Evolutionary conservation across 2,888 invertebrate species (phyloP).

Genomic region (Pseudoips prasinana): DNA sequence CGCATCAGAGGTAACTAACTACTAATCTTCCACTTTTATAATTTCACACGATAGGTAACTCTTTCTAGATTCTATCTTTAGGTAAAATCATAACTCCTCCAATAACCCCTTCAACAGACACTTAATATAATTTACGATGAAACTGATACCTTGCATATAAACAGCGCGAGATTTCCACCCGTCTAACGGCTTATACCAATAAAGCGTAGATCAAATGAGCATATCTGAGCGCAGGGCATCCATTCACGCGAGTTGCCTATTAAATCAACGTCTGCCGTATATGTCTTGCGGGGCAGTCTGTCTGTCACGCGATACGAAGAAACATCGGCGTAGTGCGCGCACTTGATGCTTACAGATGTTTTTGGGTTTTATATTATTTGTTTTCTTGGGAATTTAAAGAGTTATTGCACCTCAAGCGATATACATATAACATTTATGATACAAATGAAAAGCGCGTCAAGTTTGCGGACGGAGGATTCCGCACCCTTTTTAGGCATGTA

Average conservation of each 20-base stretch:
- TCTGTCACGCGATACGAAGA: conserved; percentile 53
- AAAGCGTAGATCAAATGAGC: conserved; percentile 49
- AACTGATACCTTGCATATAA: conserved; percentile 20
- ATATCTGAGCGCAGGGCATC: conserved; percentile 42
- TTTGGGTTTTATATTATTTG: conserved; percentile 15
- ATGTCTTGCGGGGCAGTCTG: conserved; percentile 48
- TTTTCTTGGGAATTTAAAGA: conserved; percentile 22
- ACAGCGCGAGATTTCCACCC: conserved; percentile 20
- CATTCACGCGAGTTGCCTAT: conserved; percentile 52
- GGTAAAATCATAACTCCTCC: too few species aligned
- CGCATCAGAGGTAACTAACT: too few species aligned
- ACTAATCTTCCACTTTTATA: too few species aligned
- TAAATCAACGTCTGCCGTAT: conserved; percentile 72
- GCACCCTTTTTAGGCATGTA: too few species aligned
- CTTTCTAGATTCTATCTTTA: too few species aligned
- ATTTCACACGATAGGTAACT: too few species aligned
- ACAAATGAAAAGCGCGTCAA: too few species aligned
- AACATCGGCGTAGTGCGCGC: conserved; percentile 31
- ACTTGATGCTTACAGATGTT: conserved; percentile 28
- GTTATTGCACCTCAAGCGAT: conserved; percentile 12
- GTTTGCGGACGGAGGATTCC: too few species aligned
- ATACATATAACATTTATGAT: too few species aligned
- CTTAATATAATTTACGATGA: conserved; percentile 13
- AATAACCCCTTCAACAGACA: conserved; percentile 6
- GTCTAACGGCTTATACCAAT: conserved; percentile 29